phyloP scores from a whole-genome alignment of 1,140 invertebrate genomes.

The Danaus melanippus region DNA sequence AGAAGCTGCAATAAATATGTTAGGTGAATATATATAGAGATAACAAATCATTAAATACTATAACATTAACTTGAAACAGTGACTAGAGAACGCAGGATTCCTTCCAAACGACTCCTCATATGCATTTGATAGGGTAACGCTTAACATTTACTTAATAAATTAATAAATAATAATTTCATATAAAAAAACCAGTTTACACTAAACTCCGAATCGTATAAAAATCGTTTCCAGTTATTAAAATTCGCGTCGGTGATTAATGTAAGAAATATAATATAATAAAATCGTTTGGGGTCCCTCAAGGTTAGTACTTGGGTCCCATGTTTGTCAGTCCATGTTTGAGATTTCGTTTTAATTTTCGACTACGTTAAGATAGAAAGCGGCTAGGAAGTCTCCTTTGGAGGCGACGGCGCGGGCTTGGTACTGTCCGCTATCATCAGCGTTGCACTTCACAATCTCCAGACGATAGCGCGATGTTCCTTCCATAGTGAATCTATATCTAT shows the following conservation, averaged over 20 bases:
- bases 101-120: constrained; percentile 49
- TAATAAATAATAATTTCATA: constrained; percentile 58
- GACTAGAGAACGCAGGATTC: constrained; percentile 58
- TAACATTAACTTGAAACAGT: constrained; percentile 56
- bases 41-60: constrained; percentile 46
- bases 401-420: constrained; percentile 90
- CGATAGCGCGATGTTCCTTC: constrained; percentile 83
- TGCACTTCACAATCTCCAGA: constrained; percentile 83
- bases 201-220: constrained; percentile 66
- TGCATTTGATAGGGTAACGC: constrained; percentile 66
- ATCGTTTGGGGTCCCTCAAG: constrained; percentile 33
- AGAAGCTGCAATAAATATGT: constrained; percentile 55
- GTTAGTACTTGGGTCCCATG: constrained; percentile 30
- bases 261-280: constrained; percentile 8
- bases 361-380: constrained; percentile 91
- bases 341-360: constrained; percentile 48
- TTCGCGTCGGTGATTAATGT: constrained; percentile 28
- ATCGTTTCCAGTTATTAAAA: constrained; percentile 44
- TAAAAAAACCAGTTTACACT: constrained; percentile 57
- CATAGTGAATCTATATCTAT: constrained; percentile 86
- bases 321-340: constrained; percentile 36
- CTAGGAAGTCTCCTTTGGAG: constrained; percentile 85
- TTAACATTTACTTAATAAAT: constrained; percentile 63
- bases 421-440: constrained; percentile 88
- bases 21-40: constrained; percentile 47